A percentile compares a stretch with the other conserved stretches of the same genome.
Evolutionary conservation across 2,888 invertebrate species (phyloP).

Genomic region (Drosophila infuscata): DNA sequence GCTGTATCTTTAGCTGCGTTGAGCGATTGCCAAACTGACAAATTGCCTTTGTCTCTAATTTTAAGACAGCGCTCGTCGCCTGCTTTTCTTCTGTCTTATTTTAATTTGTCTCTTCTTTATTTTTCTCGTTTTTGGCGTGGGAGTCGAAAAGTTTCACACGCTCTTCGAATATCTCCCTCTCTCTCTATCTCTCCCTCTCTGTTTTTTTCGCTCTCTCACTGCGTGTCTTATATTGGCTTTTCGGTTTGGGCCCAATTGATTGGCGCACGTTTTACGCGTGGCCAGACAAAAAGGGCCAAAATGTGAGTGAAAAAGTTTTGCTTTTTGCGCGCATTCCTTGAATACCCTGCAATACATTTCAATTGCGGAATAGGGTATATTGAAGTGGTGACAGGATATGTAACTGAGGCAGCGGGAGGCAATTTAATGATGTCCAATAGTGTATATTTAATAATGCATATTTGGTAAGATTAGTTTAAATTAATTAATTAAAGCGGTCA

Average conservation of each 20-base stretch:
- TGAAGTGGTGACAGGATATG: background rate
- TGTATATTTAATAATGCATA: background rate
- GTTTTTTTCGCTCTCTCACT: slow-evolving; percentile 4
- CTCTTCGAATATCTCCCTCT: slow-evolving; percentile 21
- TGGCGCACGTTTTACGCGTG: slow-evolving; percentile 81
- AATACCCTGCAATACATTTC: background rate
- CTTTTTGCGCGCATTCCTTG: slow-evolving; percentile 11
- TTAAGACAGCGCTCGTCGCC: slow-evolving; percentile 60
- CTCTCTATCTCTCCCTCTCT: slow-evolving; percentile 15
- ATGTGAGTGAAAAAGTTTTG: slow-evolving; percentile 15
- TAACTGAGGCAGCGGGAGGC: background rate
- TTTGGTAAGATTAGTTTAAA: background rate
- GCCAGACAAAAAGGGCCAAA: slow-evolving; percentile 28
- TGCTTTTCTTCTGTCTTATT: slow-evolving; percentile 38
- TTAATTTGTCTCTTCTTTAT: slow-evolving; percentile 60
- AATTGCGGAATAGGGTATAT: background rate
- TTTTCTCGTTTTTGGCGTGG: slow-evolving; percentile 58
- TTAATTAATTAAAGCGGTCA: background rate
- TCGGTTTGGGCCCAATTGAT: slow-evolving; percentile 63
- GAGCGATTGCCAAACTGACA: slow-evolving; percentile 74
- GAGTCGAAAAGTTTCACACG: slow-evolving; percentile 73
- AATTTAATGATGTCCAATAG: background rate
- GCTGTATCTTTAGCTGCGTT: slow-evolving; percentile 58
- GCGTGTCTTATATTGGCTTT: slow-evolving; percentile 15
- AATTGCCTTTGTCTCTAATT: slow-evolving; percentile 77